Evolutionary conservation across 1,140 invertebrate species (phyloP).

Genomic region (Drosophila rufa): DNA sequence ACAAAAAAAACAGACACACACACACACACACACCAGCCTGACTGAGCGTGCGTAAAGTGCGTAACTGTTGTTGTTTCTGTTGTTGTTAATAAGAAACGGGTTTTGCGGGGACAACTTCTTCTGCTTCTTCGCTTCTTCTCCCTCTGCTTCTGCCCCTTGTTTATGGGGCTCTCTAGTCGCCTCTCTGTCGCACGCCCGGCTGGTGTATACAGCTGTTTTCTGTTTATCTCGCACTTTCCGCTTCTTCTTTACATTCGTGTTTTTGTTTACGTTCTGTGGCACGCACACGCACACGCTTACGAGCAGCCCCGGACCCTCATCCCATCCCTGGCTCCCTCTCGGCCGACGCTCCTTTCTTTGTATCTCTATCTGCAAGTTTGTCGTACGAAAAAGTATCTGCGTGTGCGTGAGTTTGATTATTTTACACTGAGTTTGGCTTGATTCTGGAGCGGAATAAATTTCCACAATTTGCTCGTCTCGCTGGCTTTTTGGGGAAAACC

Average conservation of each 20-base stretch:
- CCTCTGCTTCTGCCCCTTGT: background rate
- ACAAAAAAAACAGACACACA: conserved; percentile 24
- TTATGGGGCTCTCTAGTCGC: background rate
- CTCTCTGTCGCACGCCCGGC: conserved; percentile 33
- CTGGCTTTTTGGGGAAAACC: conserved; percentile 29
- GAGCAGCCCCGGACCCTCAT: background rate
- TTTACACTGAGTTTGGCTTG: conserved; percentile 45
- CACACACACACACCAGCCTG: conserved; percentile 31
- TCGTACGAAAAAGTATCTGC: conserved; percentile 15
- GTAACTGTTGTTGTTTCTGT: conserved; percentile 69
- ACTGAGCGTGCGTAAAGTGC: conserved; percentile 78
- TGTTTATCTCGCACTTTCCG: conserved; percentile 82
- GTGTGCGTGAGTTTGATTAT: conserved; percentile 9
- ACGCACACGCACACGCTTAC: conserved; percentile 57
- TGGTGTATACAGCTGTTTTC: conserved; percentile 82
- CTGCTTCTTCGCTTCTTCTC: background rate
- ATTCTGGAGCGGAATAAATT: conserved; percentile 37
- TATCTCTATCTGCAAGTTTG: conserved; percentile 51
- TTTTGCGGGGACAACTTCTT: conserved; percentile 65
- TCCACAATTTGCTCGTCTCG: conserved; percentile 6
- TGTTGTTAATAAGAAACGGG: conserved; percentile 60
- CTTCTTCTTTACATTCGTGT: conserved; percentile 78
- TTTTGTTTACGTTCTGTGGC: conserved; percentile 82
- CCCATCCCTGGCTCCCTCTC: too few relatives aligned
- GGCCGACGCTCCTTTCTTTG: background rate